Evolutionary conservation across 2,888 invertebrate genomes (phyloP).

Genomic region (Tetrapedia diversipes): DNA sequence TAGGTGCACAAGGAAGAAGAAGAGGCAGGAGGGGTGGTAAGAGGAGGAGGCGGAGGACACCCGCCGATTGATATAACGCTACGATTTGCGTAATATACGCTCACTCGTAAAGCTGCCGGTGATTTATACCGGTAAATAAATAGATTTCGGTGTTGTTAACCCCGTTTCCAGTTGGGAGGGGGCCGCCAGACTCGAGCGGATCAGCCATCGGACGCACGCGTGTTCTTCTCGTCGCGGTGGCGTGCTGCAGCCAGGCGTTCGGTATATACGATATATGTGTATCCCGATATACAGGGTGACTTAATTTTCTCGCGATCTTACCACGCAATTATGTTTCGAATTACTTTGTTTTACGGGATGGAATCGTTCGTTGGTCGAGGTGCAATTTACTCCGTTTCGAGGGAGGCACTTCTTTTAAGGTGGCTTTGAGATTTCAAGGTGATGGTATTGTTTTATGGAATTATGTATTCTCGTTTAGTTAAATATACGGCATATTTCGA

Average conservation of each 20-base stretch:
- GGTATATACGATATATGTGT: too few relatives aligned
- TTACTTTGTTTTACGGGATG: too few relatives aligned
- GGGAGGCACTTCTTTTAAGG: too few relatives aligned
- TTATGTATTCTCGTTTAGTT: too few relatives aligned
- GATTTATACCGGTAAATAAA: conserved; percentile 73
- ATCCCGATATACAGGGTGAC: conserved; percentile 11
- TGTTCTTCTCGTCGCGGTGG: conserved; percentile 16
- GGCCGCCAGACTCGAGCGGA: not conserved
- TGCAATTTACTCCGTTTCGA: too few relatives aligned
- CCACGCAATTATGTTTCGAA: too few relatives aligned
- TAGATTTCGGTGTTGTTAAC: conserved; percentile 76
- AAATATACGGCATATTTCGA: too few relatives aligned
- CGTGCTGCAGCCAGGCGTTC: conserved; percentile 27
- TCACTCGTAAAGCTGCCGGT: conserved; percentile 64
- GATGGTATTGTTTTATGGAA: too few relatives aligned
- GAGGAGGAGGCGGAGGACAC: conserved; percentile 36
- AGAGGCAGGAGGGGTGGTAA: not conserved
- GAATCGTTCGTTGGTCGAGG: too few relatives aligned
- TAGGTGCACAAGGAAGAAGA: too few relatives aligned
- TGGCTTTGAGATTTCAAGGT: too few relatives aligned
- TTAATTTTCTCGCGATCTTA: too few relatives aligned
- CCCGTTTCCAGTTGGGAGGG: conserved; percentile 66
- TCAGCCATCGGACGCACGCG: conserved; percentile 25
- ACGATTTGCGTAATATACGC: conserved; percentile 72
- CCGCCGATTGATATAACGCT: conserved; percentile 71